Base-by-base conservation (phyloP, 2,113 vertebrate species). In the Esox niger region DNA sequence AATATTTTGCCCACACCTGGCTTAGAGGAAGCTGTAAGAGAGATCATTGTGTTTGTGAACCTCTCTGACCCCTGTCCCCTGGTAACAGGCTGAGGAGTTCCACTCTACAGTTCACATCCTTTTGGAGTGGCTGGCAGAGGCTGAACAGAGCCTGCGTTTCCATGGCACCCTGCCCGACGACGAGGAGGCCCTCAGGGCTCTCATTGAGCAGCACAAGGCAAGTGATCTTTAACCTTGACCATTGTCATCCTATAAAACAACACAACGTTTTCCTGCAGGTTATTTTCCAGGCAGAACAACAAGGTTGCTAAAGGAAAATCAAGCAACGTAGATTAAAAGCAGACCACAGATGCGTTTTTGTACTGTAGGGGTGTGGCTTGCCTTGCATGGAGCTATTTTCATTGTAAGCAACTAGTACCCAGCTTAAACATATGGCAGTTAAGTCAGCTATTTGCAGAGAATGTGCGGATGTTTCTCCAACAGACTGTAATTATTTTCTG, bases 121-220 rank as follows among this genome's bases (percentile, higher is more conserved):
- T 68, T 77, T 99, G 84, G 97, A 98, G 77, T 98, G 97, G 97
- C 88, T 98, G 77, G 96, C 97, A 7, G 96, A 99, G 84, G 97
- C 96, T 0, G 97, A 98, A 74, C 96, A 98, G 82, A 86, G 93
- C 75, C 91, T 99, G 56, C 96, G 96, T 81, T 99, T 98, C 88
- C 96, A 98, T 0, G 97, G 96, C 1, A 74, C 90, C 73, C 94
- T 98, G 70, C 96, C 97, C 13, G 97, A 99, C 4, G 97, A 99
- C 20, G 95, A 98, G 62, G 96, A 98, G 62, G 94, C 95, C 35
- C 89, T 99, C 55, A 84, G 84, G 8, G 78, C 82, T 0, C 92
- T 98, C 26, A 96, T 98, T 13, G 94, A 97, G 55, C 96, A 97
- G 69, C 97, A 99, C 82, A 94, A 93, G 91, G 97, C 92, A 84